Base-by-base conservation (phyloP, 2,797 vertebrate genomes). In the Adelosebastes latens region DNA sequence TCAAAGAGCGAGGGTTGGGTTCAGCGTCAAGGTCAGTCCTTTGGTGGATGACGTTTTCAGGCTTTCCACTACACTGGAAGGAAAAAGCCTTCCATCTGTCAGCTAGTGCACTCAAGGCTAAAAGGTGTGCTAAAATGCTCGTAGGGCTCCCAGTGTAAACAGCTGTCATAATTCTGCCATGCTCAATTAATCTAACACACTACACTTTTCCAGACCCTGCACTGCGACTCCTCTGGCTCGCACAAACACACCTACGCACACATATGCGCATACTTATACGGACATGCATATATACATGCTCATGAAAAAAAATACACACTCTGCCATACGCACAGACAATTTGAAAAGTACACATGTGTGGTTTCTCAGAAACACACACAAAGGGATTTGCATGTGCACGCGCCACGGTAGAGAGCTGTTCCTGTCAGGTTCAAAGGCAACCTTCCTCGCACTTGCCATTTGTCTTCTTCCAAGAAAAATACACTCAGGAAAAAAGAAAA, bases 151-250 rank as follows among this genome's bases (percentile, higher is more conserved):
- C 88, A 90, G 91, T 95, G 94, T 96, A 96, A 96, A 96, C 95
- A 96, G 92, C 94, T 95, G 95, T 95, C 95, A 95, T 95, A 94
- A 94, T 94, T 93, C 94, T 95, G 94, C 93, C 95, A 95, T 88
- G 93, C 91, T 95, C 94, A 95, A 95, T 95, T 94, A 94, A 93
- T 95, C 90, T 93, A 94, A 92, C 88, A 91, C 88, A 86, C 91
- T 91, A 93, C 92, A 90, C 91, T 94, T 94, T 95, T 94, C 92
- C 94, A 94, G 93, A 94, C 87, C 81, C 69, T 85, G 87, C 81
- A 71, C 84, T 82, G 86, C 29, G 75, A 86, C 89, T 80, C 79
- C 79, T 81, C 32, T 56, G 67, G 83, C 80, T 90, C 79, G 61
- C 85, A 89, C 82, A 86, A 81, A 84, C 76, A 88, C 79, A 88